phyloP scores from a whole-genome alignment of 2,113 vertebrate species.

The Choloepus hoffmanni region DNA sequence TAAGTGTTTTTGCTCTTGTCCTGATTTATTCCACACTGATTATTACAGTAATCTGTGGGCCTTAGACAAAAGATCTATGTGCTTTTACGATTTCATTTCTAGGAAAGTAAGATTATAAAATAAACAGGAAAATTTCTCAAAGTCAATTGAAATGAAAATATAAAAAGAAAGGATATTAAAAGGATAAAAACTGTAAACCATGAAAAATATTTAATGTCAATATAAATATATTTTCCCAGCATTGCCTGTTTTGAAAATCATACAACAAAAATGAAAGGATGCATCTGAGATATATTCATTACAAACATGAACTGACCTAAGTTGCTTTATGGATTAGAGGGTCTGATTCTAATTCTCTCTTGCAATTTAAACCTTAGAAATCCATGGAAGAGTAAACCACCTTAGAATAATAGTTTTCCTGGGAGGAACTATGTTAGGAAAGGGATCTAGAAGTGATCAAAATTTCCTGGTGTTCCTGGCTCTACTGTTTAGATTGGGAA shows the following conservation, averaged over 20 bases:
- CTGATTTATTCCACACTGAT: neutral
- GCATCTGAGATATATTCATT: neutral
- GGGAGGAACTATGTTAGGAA: neutral
- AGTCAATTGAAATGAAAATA: neutral
- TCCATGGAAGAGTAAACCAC: neutral
- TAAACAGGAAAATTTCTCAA: neutral
- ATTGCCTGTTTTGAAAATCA: neutral
- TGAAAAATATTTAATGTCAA: neutral
- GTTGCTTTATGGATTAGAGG: neutral
- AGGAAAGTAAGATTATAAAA: neutral
- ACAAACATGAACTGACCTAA: neutral
- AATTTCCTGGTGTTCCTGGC: neutral
- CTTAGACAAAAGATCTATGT: neutral
- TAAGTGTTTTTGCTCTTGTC: neutral
- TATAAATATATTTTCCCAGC: neutral
- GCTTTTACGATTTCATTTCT: neutral
- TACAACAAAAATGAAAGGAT: neutral
- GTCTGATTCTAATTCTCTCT: neutral
- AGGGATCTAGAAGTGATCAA: neutral
- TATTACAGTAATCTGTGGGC: neutral
- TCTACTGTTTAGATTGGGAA: neutral
- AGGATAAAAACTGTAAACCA: neutral
- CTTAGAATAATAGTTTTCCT: neutral
- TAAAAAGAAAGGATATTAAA: neutral
- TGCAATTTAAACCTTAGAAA: neutral